Evolutionary conservation across 2,113 vertebrate species (phyloP), one percentile per base, ranked within the genome.

Genomic region (Leuciscus idus): DNA sequence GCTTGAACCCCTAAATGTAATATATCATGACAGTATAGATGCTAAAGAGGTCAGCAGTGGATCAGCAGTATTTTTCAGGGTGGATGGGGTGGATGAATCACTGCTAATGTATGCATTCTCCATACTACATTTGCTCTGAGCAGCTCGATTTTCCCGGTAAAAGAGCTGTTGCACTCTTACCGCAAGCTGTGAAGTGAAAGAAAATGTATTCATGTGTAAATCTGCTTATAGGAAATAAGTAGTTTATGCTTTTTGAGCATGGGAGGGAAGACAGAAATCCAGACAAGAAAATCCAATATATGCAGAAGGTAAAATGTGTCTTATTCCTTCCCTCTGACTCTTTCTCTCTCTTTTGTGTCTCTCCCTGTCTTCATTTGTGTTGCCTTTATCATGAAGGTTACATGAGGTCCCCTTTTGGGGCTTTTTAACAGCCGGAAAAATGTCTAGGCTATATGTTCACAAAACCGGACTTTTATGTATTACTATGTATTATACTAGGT

Each of bases 201-300:
- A 39, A 12, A 43, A 80, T 7, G 9, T n/a, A 61, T 61, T 15
- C 52, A 80, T 36, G 76, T 33, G 50, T 23, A 59, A 78, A 78
- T 39, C 77, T 61, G 21, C 55, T 26, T 61, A 33, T 33, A 43
- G 77, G 23, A 80, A 43, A 61, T 61, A 59, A 61, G 3, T 80
- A 15, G 55, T 80, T 61, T 59, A 59, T 79, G 76, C 17, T 79
- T 59, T 78, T 61, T 61, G 21, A 80, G 77, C 30, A 80, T 61
- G 77, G 21, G 52, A 80, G 30, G 30, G 55, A 80, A 79, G 30
- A 61, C 30, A 50, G 73, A 75, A 75, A 26, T 28, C 46, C 73
- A 46, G 33, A 43, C 33, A 39, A 57, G 77, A 61, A 79, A 79
- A n/a, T 79, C 76, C 55, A 39, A 39, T 50, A 28, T 4, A 55